phyloP scores from a whole-genome alignment of 2,888 invertebrate species.

The Sphaerophoria rueppellii region DNA sequence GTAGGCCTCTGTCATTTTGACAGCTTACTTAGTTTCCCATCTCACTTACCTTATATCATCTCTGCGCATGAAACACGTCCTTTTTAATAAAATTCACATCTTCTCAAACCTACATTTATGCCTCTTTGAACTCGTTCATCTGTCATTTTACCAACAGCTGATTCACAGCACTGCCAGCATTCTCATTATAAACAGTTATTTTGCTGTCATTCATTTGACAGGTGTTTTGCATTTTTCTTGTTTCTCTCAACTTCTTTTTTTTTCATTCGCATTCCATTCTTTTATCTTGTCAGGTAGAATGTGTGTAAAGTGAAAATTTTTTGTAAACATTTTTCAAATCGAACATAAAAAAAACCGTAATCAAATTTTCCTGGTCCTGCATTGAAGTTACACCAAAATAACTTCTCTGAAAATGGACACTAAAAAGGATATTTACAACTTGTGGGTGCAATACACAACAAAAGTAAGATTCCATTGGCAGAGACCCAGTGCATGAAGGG shows the following conservation, averaged over 20 bases:
- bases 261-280: slow-evolving; percentile 57
- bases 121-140: neutral
- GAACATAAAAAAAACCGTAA: neutral
- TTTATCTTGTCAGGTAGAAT: slow-evolving; percentile 63
- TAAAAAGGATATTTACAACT: slow-evolving; percentile 83
- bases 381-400: slow-evolving; percentile 29
- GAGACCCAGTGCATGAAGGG: neutral
- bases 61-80: neutral
- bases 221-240: slow-evolving; percentile 41
- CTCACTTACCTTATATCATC: neutral
- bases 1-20: too few species aligned
- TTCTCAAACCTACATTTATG: slow-evolving; percentile 7
- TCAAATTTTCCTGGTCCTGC: slow-evolving; percentile 1
- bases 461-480: slow-evolving; percentile 80
- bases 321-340: slow-evolving; percentile 68
- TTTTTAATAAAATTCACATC: neutral
- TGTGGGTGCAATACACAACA: slow-evolving; percentile 84
- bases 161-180: slow-evolving; percentile 42
- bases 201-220: slow-evolving; percentile 49
- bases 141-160: slow-evolving; percentile 57
- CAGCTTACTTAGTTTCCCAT: too few species aligned
- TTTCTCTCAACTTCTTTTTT: slow-evolving; percentile 12
- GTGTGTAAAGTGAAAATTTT: slow-evolving; percentile 70
- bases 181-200: neutral
- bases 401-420: slow-evolving; percentile 77